Conservation (phyloP, 2,888 invertebrate species). For the Sacculina carcini region DNA sequence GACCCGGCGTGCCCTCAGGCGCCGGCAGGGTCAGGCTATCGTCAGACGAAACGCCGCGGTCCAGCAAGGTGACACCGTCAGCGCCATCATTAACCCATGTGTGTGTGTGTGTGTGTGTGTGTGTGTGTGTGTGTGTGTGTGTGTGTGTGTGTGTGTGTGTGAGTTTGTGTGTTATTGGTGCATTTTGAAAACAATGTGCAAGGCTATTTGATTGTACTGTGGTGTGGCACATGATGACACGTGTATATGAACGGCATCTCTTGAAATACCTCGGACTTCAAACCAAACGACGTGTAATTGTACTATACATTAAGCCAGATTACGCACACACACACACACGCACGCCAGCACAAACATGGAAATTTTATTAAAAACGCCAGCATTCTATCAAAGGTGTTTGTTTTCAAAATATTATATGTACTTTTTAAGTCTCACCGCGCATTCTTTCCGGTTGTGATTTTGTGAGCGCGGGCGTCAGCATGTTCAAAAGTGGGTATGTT, state of each 20-base stretch:
- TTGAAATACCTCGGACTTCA: too few relatives aligned
- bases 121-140: not conserved
- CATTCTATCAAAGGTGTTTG: not conserved
- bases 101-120: not conserved
- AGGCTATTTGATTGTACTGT: not conserved
- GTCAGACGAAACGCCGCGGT: not conserved
- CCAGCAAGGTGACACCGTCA: not conserved
- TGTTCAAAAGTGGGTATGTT: slow-evolving; percentile 3
- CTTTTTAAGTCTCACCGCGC: too few relatives aligned
- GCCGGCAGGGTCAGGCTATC: not conserved
- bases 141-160: too few relatives aligned
- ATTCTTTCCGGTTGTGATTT: too few relatives aligned
- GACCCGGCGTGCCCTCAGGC: not conserved
- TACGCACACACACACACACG: not conserved
- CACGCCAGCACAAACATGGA: not conserved
- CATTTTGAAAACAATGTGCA: not conserved
- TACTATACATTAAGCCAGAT: not conserved
- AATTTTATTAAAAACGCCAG: too few relatives aligned
- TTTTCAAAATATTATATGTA: too few relatives aligned
- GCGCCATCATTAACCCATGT: not conserved
- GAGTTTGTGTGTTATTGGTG: not conserved
- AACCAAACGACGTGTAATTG: too few relatives aligned
- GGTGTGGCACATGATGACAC: not conserved
- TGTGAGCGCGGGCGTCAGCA: too few relatives aligned
- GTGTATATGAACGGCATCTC: not conserved